Percentiles rank a stretch among this genome's conserved stretches.
phyloP scores from a whole-genome alignment of 2,797 vertebrate species.

The Hylomyscus alleni region DNA sequence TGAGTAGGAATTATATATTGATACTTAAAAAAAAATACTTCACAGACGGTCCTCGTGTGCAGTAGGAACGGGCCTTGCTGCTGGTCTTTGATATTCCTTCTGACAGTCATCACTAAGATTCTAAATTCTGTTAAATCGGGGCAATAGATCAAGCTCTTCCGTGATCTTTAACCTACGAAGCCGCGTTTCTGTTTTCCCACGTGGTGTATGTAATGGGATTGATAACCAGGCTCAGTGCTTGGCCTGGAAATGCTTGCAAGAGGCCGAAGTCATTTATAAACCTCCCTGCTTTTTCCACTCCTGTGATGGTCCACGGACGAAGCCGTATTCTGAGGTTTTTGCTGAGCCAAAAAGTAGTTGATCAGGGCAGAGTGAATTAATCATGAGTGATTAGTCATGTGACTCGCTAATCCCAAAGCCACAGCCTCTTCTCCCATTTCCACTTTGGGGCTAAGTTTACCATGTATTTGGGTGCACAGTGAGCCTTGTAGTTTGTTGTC shows the following conservation, averaged over 20 bases:
- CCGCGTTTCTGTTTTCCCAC: background rate
- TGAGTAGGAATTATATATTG: background rate
- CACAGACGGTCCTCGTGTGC: background rate
- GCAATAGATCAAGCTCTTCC: background rate
- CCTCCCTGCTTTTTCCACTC: background rate
- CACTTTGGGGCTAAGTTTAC: constrained; percentile 2
- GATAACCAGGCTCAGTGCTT: constrained; percentile 22
- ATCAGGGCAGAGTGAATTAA: background rate
- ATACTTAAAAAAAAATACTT: background rate
- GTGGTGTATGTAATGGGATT: background rate
- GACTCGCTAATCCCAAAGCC: background rate
- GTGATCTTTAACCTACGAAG: constrained; percentile 17
- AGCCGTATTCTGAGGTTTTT: background rate
- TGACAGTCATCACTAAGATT: background rate
- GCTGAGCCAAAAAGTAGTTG: background rate
- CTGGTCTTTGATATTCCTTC: background rate
- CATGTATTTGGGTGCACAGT: background rate
- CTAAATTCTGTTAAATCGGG: background rate
- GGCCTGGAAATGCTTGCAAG: background rate
- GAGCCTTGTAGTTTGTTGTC: background rate
- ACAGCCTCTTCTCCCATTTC: background rate
- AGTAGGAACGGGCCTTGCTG: background rate
- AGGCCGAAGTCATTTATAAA: background rate
- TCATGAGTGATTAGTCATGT: background rate
- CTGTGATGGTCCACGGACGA: background rate